These are phyloP conservation scores for Galago senegalensis DNA, from an alignment of 2,797 vertebrate genomes.

Conservation along the genomic window DNA sequence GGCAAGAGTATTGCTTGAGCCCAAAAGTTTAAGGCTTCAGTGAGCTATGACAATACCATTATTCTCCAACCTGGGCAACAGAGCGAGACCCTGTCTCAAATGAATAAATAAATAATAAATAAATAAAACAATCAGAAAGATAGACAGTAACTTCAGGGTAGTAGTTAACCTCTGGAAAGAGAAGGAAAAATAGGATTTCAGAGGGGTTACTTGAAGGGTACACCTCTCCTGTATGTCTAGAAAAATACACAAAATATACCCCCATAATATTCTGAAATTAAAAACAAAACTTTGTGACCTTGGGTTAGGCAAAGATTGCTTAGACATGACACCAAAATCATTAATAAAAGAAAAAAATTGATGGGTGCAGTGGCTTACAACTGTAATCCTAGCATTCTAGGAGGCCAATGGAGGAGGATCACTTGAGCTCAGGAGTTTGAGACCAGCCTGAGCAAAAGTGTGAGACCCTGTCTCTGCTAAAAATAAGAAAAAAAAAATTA, in stretches of 20 bases:
- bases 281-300: too few species aligned
- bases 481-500: too few species aligned
- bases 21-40: background rate
- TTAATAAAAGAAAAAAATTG: too few species aligned
- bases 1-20: background rate
- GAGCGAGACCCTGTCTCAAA: background rate
- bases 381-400: too few species aligned
- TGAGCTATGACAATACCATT: rapidly evolving
- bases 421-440: too few species aligned
- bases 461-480: too few species aligned
- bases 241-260: background rate
- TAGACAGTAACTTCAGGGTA: background rate
- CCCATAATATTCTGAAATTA: too few species aligned
- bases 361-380: too few species aligned
- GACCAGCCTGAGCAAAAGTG: too few species aligned
- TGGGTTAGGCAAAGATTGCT: too few species aligned
- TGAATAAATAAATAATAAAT: background rate
- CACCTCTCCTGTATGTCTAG: background rate
- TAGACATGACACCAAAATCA: too few species aligned
- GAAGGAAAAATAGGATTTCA: background rate
- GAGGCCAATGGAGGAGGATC: too few species aligned
- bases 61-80: background rate
- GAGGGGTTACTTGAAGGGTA: background rate
- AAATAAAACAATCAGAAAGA: background rate
- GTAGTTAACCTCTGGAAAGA: background rate